Conservation (phyloP, 2,888 invertebrate species). For the Formica aserva region DNA sequence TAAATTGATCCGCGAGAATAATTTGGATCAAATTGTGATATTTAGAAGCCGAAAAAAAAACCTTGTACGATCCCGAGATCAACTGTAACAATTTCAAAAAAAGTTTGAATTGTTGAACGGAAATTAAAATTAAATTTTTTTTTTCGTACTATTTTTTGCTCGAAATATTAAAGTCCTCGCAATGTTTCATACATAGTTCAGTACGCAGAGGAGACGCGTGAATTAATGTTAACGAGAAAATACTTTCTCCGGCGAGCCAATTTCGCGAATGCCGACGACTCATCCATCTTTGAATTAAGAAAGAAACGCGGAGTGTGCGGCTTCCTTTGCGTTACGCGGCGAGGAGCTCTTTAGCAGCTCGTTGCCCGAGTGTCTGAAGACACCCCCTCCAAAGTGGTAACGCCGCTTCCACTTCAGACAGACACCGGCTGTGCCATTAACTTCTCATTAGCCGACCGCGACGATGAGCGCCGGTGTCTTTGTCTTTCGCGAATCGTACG, state of each 20-base stretch:
- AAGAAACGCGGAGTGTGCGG: slow-evolving; percentile 28
- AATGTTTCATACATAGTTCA: neutral
- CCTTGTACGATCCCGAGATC: neutral
- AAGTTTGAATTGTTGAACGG: neutral
- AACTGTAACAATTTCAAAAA: neutral
- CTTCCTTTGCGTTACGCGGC: slow-evolving; percentile 44
- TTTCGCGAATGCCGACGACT: slow-evolving; percentile 16
- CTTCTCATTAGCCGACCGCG: slow-evolving; percentile 76
- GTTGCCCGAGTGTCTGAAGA: slow-evolving; percentile 68
- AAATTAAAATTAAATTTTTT: neutral
- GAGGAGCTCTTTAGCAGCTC: slow-evolving; percentile 61
- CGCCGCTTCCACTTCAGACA: slow-evolving; percentile 68
- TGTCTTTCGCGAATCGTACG: slow-evolving; percentile 40
- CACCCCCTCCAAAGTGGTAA: slow-evolving; percentile 52
- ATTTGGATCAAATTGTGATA: neutral
- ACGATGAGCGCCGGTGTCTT: slow-evolving; percentile 38
- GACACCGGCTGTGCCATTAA: slow-evolving; percentile 73
- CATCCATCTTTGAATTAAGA: slow-evolving; percentile 50
- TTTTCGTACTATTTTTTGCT: neutral
- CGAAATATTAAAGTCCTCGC: neutral
- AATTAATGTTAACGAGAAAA: slow-evolving; percentile 30
- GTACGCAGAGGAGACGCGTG: neutral
- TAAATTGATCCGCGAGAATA: neutral
- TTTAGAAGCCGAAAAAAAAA: slow-evolving; percentile 1
- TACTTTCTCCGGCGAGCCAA: slow-evolving; percentile 37